phyloP scores from a whole-genome alignment of 2,888 invertebrate species.

The Folsomia candida region DNA sequence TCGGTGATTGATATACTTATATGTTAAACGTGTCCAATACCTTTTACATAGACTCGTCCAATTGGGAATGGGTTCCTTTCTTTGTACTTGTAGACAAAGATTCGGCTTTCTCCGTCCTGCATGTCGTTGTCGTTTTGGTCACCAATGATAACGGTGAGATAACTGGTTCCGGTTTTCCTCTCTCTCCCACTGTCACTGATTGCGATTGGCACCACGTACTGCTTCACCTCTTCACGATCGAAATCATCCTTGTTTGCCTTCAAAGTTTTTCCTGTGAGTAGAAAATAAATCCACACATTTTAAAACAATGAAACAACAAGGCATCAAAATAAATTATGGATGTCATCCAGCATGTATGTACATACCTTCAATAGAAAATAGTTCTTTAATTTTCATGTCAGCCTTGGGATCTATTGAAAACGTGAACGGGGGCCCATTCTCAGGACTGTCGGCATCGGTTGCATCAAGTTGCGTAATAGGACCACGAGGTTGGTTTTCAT shows the following conservation, averaged over 20 bases:
- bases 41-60: slow-evolving; percentile 86
- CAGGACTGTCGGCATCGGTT: slow-evolving; percentile 71
- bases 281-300: too few species aligned
- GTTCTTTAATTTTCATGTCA: slow-evolving; percentile 66
- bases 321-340: slow-evolving; percentile 7
- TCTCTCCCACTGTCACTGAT: slow-evolving; percentile 82
- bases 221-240: slow-evolving; percentile 83
- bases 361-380: slow-evolving; percentile 68
- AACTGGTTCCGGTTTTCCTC: slow-evolving; percentile 72
- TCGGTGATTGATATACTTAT: too few species aligned
- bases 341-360: neutral
- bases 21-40: too few species aligned
- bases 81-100: slow-evolving; percentile 93
- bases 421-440: slow-evolving; percentile 82
- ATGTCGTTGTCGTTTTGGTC: slow-evolving; percentile 93
- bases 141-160: slow-evolving; percentile 83
- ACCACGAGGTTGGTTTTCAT: slow-evolving; percentile 65
- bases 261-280: slow-evolving; percentile 26
- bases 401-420: slow-evolving; percentile 68
- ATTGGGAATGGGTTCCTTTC: slow-evolving; percentile 78
- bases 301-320: too few species aligned
- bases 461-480: slow-evolving; percentile 65
- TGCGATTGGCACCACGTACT: slow-evolving; percentile 81
- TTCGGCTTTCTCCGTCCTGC: slow-evolving; percentile 79
- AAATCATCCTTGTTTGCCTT: slow-evolving; percentile 58